These are phyloP conservation scores for Amphipoea lucens DNA, from an alignment of 2,888 invertebrate species.

Conservation along the genomic window DNA sequence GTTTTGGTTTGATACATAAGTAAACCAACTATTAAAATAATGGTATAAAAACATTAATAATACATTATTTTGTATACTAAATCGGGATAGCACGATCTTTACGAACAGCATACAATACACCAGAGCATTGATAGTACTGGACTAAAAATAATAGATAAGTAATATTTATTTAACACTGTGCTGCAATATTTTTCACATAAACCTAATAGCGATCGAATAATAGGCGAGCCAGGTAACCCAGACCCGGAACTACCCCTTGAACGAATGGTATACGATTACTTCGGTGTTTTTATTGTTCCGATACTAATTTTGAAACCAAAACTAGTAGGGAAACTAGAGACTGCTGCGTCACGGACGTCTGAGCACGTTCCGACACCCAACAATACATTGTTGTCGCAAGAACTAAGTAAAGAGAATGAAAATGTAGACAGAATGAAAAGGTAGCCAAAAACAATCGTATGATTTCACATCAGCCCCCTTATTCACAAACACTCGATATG, in stretches of 20 bases:
- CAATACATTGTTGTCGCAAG: background rate
- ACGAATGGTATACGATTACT: background rate
- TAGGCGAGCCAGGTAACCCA: background rate
- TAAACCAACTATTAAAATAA: too few relatives aligned
- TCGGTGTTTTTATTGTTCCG: background rate
- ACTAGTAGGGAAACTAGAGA: too few relatives aligned
- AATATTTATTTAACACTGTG: background rate
- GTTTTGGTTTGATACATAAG: too few relatives aligned
- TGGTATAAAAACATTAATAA: too few relatives aligned
- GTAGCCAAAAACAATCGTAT: background rate
- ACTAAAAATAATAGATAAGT: too few relatives aligned
- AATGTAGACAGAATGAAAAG: background rate
- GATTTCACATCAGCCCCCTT: background rate
- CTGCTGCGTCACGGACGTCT: background rate
- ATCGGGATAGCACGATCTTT: too few relatives aligned
- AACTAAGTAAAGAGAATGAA: background rate
- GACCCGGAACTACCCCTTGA: background rate
- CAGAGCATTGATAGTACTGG: too few relatives aligned
- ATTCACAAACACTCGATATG: too few relatives aligned
- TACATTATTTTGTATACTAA: too few relatives aligned
- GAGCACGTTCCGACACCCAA: background rate
- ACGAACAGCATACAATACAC: too few relatives aligned
- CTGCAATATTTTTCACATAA: background rate
- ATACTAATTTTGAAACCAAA: background rate
- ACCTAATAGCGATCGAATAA: background rate